Evolutionary conservation across 2,797 vertebrate species (phyloP), one percentile per base, ranked within the genome.

Genomic region (Neomorphus geoffroyi): DNA sequence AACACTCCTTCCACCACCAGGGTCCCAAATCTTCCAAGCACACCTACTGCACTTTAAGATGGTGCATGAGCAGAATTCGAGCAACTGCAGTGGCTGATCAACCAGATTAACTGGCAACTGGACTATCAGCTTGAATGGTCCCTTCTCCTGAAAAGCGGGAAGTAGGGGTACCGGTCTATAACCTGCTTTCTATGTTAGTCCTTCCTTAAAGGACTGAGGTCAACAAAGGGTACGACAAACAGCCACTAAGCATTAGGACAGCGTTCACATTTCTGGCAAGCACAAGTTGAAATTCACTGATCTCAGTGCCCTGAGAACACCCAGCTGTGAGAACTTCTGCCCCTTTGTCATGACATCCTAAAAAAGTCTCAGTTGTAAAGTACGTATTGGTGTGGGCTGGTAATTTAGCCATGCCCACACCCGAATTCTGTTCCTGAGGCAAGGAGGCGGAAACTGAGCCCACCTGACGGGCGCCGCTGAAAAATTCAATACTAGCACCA

Each of bases 401-500:
- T 33, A 10, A 56, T 61, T 58, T 43, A 35, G 35, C 5, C 0
- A 23, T 3, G 11, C 45, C 48, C 53, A 57, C 13, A 37, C 19
- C 15, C 18, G 32, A 16, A 61, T 48, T 32, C 41, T 50, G 21
- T 17, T 58, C n/a, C 39, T 65, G 32, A 24, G 18, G 26, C 11
- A 35, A 56, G n/a, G 0, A 23, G 32, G 19, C 10, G 32, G 41
- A 37, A 74, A 80, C 37, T 1, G 1, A 86, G 56, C 48, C 62
- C 48, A 43, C 17, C 9, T 11, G 26, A 57, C 0, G 2, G 43
- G 53, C 62, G 4, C 39, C 2, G 45, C 53, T 60, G 51, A 66
- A 80, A 88, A 93, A 96, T 10, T 37, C 80, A 93, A 96, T 85
- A 91, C 95, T 30, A 72, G 66, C 73, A 90, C 94, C 84, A 69